phyloP scores from a whole-genome alignment of 2,797 vertebrate species.

The Meriones psammophilus region DNA sequence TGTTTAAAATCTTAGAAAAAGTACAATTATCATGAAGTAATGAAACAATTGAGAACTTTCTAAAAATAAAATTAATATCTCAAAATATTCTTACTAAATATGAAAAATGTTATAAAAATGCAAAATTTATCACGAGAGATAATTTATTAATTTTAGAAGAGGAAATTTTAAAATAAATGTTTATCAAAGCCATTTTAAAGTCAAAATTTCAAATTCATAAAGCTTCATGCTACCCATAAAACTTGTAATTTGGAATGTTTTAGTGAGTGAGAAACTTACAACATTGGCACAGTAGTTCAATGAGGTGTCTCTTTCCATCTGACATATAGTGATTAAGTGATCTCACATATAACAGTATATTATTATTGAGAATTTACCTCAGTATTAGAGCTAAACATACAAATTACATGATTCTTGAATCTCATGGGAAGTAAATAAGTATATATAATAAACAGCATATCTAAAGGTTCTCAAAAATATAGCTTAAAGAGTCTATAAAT shows the following conservation, averaged over 20 bases:
- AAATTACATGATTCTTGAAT: neutral
- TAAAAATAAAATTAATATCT: constrained; percentile 3
- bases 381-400: neutral
- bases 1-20: neutral
- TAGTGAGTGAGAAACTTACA: constrained; percentile 32
- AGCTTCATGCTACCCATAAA: neutral
- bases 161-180: neutral
- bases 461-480: constrained; percentile 23
- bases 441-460: neutral
- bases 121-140: neutral
- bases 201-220: neutral
- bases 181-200: neutral
- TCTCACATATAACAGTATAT: neutral
- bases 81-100: neutral
- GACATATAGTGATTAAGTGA: neutral
- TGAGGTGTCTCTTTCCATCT: constrained; percentile 4
- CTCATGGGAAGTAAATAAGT: constrained; percentile 39
- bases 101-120: neutral
- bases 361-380: constrained; percentile 23
- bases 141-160: neutral
- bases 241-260: constrained; percentile 49
- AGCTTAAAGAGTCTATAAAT: neutral
- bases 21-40: constrained; percentile 27
- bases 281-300: neutral
- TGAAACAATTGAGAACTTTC: neutral